Base-by-base conservation (phyloP, 2,888 invertebrate genomes). In the Synanthedon andrenaeformis region DNA sequence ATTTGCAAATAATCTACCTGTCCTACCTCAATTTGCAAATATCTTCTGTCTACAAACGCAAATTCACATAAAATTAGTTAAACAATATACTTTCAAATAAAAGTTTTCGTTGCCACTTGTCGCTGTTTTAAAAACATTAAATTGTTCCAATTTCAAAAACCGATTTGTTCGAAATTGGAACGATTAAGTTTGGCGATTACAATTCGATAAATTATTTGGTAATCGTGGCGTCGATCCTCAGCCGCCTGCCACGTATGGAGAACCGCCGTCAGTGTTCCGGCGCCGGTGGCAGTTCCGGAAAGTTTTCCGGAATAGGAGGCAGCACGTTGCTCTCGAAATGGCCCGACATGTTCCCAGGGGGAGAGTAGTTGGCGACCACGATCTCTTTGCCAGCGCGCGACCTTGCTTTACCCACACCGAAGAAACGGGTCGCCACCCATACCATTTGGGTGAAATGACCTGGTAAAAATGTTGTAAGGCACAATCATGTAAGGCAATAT, bases 381-480 rank as follows among this genome's bases (percentile, higher is more conserved):
- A 94, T 92, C 51, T 94, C 89, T 69, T 94, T 94, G 12, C 94
- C 94, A 13, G 92, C 92, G 49, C 92, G 86, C 41, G 93, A 93
- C 53, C 92, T 89, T 1, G 95, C 94, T 70, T 94, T 94, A 6
- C 95, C 96, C 1, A 96, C 91, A 3, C 96, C 96, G 69, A 95
- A 91, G 72, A 91, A 90, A 50, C 90, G 89, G 2, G 93, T 94
- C 51, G 89, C 89, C 42, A 91, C 90, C 96, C 96, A 96, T 23
- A 96, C 93, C 76, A 96, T 89, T 82, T 96, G 96, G 0, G 95
- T 94, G 78, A 96, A 96, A 76, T 95, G 95, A 56, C 95, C 95
- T 94, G 78, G 17, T 56, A 60, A 19, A 35, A 35, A 35, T 10
- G 35, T 35, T 17, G 12, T 8, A 11, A 28, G 3, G n/a, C 14